Evolutionary conservation across 2,797 vertebrate species (phyloP), one percentile per base, ranked within the genome.

Genomic region (Rhynchonycteris naso): DNA sequence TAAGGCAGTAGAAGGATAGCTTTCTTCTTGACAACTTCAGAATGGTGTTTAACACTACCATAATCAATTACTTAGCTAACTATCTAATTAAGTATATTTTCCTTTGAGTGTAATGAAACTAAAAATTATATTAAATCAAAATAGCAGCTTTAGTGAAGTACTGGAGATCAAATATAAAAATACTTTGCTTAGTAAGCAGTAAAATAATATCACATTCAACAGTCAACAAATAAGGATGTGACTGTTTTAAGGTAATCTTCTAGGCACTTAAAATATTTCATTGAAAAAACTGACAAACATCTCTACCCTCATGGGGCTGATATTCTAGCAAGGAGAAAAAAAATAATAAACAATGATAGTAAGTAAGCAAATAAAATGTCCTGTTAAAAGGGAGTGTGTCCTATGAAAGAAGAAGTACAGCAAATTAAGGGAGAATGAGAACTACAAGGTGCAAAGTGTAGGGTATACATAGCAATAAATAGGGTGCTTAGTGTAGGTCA

Each of bases 121-220:
- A 12, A 89, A 3, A 65, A 91, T 96, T 92, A 93, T 89, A 65
- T 85, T 61, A 93, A 88, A 88, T 85, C 22, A 78, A 88, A 93
- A 79, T 74, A 85, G 24, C 58, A 79, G 16, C 15, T 88, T 59
- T 72, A 90, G 43, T 76, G 22, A 91, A 47, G 28, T 65, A 28
- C 30, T 28, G 59, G 50, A 91, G 35, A 10, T 93, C 81, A 95
- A 85, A 91, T 74, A 84, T 61, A 86, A 86, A 90, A 94, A 52
- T 50, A 58, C 11, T 38, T 81, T 79, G 35, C 11, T 84, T 85
- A 72, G 43, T 74, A 86, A 84, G 19, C 88, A 21, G 9, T 14
- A 69, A 63, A 90, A 84, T 59, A 74, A 38, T 33, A 85, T 76
- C 19, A 68, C n/a, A 87, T 52, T 89, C 26, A 84, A 63, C 2